Evolutionary conservation across 2,888 invertebrate genomes (phyloP), one percentile per base, ranked within the genome.

Genomic region (Parelbella ahira): DNA sequence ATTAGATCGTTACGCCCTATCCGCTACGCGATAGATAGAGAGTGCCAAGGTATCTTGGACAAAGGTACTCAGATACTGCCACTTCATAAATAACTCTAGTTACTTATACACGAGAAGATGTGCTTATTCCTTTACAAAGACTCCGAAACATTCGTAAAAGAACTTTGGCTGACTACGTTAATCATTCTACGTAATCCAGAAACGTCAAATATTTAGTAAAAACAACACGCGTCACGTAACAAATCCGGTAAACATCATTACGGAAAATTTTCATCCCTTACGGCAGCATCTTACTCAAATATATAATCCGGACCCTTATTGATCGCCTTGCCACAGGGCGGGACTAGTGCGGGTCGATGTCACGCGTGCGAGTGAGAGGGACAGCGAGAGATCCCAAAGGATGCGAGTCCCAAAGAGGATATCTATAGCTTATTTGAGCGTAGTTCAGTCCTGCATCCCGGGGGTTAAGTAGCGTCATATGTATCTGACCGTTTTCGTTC

Each of bases 251-350:
- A 51, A 51, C 44, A 51, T 49, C 48, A 52, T 54, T 55, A 54
- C 43, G 34, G 30, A 48, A 33, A 50, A 51, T 50, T 19, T 33
- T 43, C 36, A 20, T 37, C 39, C 18, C 33, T 21, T 30, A 9
- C 44, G 25, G 4, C 37, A 30, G 19, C 29, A 37, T 37, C 34
- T 34, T 42, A 34, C 63, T 64, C 68, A 63, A 69, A 71, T 73
- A 73, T 65, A 68, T 64, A 74, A 71, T 68, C 63, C 53, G 67
- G 62, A 59, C 65, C 66, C 64, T 63, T 82, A 82, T 82, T 78
- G 82, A 82, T 82, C 82, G 78, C 51, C 45, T 54, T 47, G 6
- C 15, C 11, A 33, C 13, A 47, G 50, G 43, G 56, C 42, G 44
- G 48, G 67, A 70, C 48, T 39, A 51, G 52, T 68, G 63, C 47